phyloP scores from a whole-genome alignment of 2,888 invertebrate species.

The Nezara viridula region DNA sequence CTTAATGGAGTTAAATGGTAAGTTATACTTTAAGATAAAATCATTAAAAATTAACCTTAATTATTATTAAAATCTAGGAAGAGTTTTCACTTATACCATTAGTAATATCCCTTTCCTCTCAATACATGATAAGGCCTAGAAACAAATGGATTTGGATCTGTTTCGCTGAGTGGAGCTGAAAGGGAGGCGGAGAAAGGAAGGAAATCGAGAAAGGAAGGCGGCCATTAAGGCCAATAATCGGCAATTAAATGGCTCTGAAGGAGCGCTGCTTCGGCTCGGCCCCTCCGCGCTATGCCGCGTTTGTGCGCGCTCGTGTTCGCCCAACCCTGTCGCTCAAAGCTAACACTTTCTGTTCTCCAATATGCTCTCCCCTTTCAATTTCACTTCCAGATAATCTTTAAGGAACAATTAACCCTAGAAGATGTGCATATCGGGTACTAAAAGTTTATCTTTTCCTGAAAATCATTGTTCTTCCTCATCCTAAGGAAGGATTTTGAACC shows the following conservation, averaged over 20 bases:
- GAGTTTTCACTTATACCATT: too few relatives aligned
- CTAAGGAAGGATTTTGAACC: too few relatives aligned
- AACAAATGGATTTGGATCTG: not conserved
- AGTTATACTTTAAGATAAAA: too few relatives aligned
- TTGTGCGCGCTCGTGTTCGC: not conserved
- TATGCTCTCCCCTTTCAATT: not conserved
- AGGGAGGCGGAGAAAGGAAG: not conserved
- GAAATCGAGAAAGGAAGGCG: not conserved
- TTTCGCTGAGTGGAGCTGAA: not conserved
- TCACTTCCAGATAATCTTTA: not conserved
- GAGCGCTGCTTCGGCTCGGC: not conserved
- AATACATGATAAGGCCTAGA: not conserved
- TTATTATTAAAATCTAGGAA: too few relatives aligned
- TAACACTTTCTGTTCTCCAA: not conserved
- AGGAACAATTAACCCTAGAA: not conserved
- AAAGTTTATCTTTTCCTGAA: too few relatives aligned
- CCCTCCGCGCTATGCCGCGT: not conserved
- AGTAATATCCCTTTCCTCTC: too few relatives aligned
- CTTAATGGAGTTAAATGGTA: too few relatives aligned
- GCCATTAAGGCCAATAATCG: conserved; percentile 18
- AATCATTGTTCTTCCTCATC: too few relatives aligned
- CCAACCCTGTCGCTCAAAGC: not conserved
- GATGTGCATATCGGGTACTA: too few relatives aligned
- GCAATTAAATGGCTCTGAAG: not conserved
- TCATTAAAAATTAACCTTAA: too few relatives aligned